A percentile compares a stretch with the other conserved stretches of the same genome.
Evolutionary conservation across 2,888 invertebrate species (phyloP).

Genomic region (Timema cristinae): DNA sequence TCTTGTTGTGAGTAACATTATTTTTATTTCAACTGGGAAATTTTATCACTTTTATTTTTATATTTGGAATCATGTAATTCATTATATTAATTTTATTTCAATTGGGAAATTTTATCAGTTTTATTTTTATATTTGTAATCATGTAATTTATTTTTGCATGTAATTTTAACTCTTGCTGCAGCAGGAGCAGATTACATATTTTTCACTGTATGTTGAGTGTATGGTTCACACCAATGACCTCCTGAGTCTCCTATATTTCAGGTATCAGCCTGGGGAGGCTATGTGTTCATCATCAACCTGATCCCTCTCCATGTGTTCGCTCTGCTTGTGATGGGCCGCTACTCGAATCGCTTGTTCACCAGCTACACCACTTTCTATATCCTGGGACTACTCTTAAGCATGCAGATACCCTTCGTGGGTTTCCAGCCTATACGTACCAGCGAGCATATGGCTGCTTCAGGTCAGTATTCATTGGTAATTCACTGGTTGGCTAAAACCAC

Average conservation of each 20-base stretch:
- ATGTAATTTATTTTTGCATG: too few species aligned
- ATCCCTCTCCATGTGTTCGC: slow-evolving; percentile 97
- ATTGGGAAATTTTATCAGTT: too few species aligned
- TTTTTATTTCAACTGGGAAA: too few species aligned
- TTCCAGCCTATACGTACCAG: slow-evolving; percentile 98
- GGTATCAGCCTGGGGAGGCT: slow-evolving; percentile 99
- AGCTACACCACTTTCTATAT: slow-evolving; percentile 98
- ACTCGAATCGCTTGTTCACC: slow-evolving; percentile 85
- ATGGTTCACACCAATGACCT: too few species aligned
- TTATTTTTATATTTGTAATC: too few species aligned
- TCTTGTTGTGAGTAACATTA: too few species aligned
- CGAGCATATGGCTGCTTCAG: slow-evolving; percentile 98
- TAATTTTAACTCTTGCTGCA: too few species aligned
- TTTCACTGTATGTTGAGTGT: too few species aligned
- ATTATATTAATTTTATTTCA: too few species aligned
- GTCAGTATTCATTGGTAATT: slow-evolving; percentile 45
- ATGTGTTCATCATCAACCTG: slow-evolving; percentile 98
- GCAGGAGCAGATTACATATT: too few species aligned
- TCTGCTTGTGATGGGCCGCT: slow-evolving; percentile 91
- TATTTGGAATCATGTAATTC: too few species aligned
- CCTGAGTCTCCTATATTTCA: slow-evolving; percentile 38
- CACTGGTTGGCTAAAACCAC: background rate
- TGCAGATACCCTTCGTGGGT: slow-evolving; percentile 96
- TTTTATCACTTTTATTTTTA: too few species aligned
- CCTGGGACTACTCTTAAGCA: slow-evolving; percentile 88